Evolutionary conservation across 2,113 vertebrate species (phyloP), one percentile per base, ranked within the genome.

Genomic region (Laticauda laticaudata): DNA sequence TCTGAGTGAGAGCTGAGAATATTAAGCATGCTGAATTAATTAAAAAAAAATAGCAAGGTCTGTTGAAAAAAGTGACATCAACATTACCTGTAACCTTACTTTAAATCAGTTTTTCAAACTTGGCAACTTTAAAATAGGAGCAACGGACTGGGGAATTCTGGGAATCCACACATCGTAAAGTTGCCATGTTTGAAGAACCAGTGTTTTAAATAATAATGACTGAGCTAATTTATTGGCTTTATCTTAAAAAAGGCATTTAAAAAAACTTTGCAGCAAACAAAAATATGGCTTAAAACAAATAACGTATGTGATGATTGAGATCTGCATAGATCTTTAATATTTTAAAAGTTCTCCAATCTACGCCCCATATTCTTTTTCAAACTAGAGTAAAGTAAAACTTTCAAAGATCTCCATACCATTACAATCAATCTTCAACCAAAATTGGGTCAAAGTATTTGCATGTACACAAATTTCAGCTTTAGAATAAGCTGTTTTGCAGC

Each of bases 301-400:
- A 48, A 14, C 3, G 6, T 53, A 53, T 5, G 34, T 20, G 34
- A 89, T 43, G 26, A 59, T 12, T 39, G 3, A 85, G 43, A 53
- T 51, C 29, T 94, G 88, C n/a, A 14, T 45, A 15, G 0, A 3
- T 88, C 54, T 87, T 88, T 56, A 11, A 26, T 1, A 57, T 86
- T 20, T 26, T 94, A 34, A 61, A 92, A 89, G 18, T 34, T 69
- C 64, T 88, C 81, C 55, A 87, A 94, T 93, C 89, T 95, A 43
- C 20, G 91, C n/a, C 53, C 69, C 45, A 86, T 43, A 26, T 45
- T 93, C 88, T 91, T 90, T 45, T 93, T 93, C 34, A 87, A 87
- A 93, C 90, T 92, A 29, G 90, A 92, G 55, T 69, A 86, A 91
- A 93, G 54, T 87, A 48, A 91, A 23, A 29, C 12, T 89, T 93